phyloP scores from a whole-genome alignment of 2,888 invertebrate genomes.

The Allolobophora icterica region DNA sequence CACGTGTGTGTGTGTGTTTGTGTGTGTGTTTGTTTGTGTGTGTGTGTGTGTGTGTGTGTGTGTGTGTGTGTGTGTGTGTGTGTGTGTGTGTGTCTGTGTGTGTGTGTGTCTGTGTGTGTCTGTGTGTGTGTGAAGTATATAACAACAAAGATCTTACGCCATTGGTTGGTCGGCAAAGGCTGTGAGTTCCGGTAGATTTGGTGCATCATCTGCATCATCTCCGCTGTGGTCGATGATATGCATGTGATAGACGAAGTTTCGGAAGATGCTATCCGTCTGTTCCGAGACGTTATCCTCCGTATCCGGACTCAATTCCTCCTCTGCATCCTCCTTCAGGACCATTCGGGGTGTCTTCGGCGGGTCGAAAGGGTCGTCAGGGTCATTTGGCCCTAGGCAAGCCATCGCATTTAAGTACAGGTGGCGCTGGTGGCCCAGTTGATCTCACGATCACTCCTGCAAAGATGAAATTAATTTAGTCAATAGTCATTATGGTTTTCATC shows the following conservation, averaged over 20 bases:
- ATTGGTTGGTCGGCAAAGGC: constrained; percentile 36
- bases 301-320: constrained; percentile 52
- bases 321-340: constrained; percentile 43
- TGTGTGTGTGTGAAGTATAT: not conserved
- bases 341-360: constrained; percentile 49
- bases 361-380: constrained; percentile 45
- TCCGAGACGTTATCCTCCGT: constrained; percentile 59
- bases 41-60: too few relatives aligned
- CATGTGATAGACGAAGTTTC: constrained; percentile 59
- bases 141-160: constrained; percentile 27
- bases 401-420: constrained; percentile 13
- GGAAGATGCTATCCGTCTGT: constrained; percentile 61
- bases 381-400: constrained; percentile 32
- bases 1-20: too few relatives aligned
- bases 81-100: too few relatives aligned
- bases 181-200: constrained; percentile 56
- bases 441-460: constrained; percentile 10
- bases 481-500: not conserved
- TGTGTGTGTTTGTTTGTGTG: too few relatives aligned
- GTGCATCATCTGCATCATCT: constrained; percentile 54
- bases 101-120: not conserved
- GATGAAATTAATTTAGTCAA: not conserved
- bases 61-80: too few relatives aligned
- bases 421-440: not conserved
- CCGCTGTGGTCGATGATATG: constrained; percentile 48